Evolutionary conservation across 2,797 vertebrate genomes (phyloP).

Genomic region (Tinamus major): DNA sequence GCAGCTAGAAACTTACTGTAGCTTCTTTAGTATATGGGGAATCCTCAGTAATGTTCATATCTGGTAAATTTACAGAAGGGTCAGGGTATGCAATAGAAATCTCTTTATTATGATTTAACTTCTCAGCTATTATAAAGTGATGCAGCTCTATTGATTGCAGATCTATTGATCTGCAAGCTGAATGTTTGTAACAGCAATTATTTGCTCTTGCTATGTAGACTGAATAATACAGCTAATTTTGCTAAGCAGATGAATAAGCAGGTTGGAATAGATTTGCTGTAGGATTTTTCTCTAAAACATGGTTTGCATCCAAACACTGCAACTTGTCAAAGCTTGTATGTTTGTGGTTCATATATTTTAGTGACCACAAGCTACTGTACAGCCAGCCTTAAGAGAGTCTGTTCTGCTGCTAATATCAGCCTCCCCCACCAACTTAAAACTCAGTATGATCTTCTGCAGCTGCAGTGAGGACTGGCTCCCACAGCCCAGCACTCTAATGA

Average conservation of each 20-base stretch:
- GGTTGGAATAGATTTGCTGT: neutral
- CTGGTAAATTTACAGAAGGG: neutral
- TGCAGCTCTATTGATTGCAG: neutral
- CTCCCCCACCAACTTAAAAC: neutral
- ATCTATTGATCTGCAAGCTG: neutral
- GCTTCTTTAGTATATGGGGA: neutral
- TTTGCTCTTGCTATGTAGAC: neutral
- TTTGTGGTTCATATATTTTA: neutral
- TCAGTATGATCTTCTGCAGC: neutral
- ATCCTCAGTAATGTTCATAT: neutral
- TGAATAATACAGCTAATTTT: neutral
- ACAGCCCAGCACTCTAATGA: neutral
- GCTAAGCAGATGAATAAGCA: neutral
- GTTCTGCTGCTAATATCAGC: neutral
- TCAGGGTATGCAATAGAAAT: neutral
- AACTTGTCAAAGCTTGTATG: neutral
- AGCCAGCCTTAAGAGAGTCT: neutral
- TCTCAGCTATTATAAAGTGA: neutral
- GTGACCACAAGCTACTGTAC: neutral
- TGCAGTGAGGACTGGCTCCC: neutral
- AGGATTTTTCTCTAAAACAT: neutral
- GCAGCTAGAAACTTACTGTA: neutral
- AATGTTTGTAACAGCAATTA: neutral
- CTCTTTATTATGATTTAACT: neutral
- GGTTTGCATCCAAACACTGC: neutral